Evolutionary conservation across 2,888 invertebrate genomes (phyloP).

Genomic region (Perizoma flavofasciatum): DNA sequence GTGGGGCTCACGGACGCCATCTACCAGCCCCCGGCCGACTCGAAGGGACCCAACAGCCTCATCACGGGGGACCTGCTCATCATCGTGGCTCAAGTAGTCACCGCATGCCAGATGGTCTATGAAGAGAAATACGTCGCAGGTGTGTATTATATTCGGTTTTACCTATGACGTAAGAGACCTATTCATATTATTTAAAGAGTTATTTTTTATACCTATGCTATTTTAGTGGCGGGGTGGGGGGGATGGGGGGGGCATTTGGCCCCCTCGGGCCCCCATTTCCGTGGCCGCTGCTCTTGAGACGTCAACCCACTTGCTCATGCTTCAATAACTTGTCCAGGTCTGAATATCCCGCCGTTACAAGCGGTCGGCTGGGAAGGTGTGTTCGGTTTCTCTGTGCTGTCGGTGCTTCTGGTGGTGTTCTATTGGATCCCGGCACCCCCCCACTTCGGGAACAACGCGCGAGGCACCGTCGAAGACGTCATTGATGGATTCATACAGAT

Average conservation of each 20-base stretch:
- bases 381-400: conserved; percentile 70
- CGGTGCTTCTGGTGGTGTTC: conserved; percentile 77
- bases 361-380: conserved; percentile 97
- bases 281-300: too few species aligned
- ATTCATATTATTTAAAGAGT: too few species aligned
- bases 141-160: conserved; percentile 33
- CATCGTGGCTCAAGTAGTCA: conserved; percentile 90
- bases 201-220: too few species aligned
- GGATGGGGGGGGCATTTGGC: too few species aligned
- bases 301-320: too few species aligned
- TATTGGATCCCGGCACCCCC: conserved; percentile 90
- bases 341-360: conserved; percentile 94
- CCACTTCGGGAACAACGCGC: conserved; percentile 90
- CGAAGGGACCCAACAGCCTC: conserved; percentile 86
- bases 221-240: too few species aligned
- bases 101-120: conserved; percentile 95
- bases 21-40: conserved; percentile 66
- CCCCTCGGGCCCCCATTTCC: too few species aligned
- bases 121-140: conserved; percentile 95
- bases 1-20: conserved; percentile 90
- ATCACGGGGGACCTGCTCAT: conserved; percentile 92
- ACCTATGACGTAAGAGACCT: too few species aligned
- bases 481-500: conserved; percentile 94
- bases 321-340: conserved; percentile 59
- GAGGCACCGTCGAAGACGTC: conserved; percentile 91